phyloP scores from a whole-genome alignment of 1,140 invertebrate species.

The Laupala kohalensis region DNA sequence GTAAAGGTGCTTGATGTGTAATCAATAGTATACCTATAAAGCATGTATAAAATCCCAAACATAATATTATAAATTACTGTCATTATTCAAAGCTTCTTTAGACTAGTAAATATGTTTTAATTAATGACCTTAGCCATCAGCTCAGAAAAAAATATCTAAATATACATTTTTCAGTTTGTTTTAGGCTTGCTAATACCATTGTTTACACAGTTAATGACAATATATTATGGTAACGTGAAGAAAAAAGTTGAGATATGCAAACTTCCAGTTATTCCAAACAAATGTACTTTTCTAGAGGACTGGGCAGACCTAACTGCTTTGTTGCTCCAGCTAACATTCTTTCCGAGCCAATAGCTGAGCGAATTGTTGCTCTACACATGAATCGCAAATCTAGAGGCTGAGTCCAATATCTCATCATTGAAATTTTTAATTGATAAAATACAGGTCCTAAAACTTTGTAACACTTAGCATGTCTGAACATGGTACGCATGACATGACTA shows the following conservation, averaged over 20 bases:
- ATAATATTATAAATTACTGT: not conserved
- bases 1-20: not conserved
- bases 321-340: constrained; percentile 5
- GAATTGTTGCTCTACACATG: constrained; percentile 18
- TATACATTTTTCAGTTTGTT: not conserved
- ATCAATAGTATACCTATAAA: not conserved
- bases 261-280: constrained; percentile 12
- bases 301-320: constrained; percentile 16
- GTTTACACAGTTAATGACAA: not conserved
- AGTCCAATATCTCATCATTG: constrained; percentile 21
- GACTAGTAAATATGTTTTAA: not conserved
- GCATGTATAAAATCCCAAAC: not conserved
- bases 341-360: constrained; percentile 13
- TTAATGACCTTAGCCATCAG: not conserved
- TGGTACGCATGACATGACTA: constrained; percentile 22
- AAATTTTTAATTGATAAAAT: constrained; percentile 22
- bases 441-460: constrained; percentile 23
- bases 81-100: not conserved
- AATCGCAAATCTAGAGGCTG: constrained; percentile 21
- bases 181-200: not conserved
- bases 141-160: not conserved
- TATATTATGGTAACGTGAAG: not conserved
- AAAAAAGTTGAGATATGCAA: not conserved
- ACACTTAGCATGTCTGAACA: constrained; percentile 23
- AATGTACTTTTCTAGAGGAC: constrained; percentile 16